phyloP scores from a whole-genome alignment of 30 jellyfish, hydroid and myxozoan species.

The Aurelia sp. region DNA sequence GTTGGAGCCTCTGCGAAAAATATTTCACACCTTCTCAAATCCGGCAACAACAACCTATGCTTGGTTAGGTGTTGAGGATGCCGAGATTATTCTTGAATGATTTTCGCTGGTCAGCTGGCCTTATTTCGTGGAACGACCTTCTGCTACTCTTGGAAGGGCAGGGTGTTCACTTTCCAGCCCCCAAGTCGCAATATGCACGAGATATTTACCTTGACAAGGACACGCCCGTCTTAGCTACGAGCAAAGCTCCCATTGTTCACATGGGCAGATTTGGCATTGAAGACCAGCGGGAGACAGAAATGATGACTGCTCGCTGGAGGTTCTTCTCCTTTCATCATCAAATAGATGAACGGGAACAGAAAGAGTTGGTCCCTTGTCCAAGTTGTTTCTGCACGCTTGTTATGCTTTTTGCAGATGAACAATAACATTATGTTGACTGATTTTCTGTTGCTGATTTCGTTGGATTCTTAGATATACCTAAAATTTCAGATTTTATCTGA shows the following conservation, averaged over 20 bases:
- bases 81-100: constrained; percentile 41
- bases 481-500: no score
- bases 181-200: constrained; percentile 25
- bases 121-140: constrained; percentile 42
- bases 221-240: constrained; percentile 52
- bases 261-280: constrained; percentile 21
- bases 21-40: not conserved
- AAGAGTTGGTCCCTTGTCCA: no score
- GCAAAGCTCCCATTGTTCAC: constrained; percentile 19
- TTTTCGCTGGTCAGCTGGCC: constrained; percentile 53
- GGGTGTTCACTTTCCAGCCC: constrained; percentile 59
- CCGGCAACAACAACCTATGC: constrained; percentile 57
- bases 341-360: constrained; percentile 19
- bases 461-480: no score
- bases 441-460: no score
- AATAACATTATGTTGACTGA: no score
- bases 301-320: constrained; percentile 46
- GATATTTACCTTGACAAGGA: constrained; percentile 40
- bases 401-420: no score
- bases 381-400: no score
- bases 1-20: constrained; percentile 35
- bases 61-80: no score
- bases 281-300: constrained; percentile 49
- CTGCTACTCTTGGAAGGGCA: constrained; percentile 53
- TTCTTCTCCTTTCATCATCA: constrained; percentile 15